These are phyloP conservation scores for Cetoscarus ocellatus DNA, from an alignment of 2,797 vertebrate species.

Conservation along the genomic window DNA sequence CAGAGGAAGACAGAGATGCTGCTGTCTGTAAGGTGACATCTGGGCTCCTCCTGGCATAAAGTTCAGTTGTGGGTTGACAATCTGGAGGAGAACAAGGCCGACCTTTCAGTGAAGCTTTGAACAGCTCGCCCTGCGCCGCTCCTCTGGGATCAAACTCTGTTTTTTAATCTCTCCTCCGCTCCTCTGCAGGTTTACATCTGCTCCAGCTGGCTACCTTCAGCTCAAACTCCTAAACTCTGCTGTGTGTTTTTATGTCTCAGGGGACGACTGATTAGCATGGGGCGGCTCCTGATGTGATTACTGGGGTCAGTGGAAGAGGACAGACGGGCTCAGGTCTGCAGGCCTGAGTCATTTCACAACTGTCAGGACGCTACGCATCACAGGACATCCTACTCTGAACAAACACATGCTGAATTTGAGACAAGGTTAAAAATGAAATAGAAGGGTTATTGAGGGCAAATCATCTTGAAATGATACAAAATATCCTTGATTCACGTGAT, in stretches of 20 bases:
- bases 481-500: no score
- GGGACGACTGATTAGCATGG: constrained; percentile 57
- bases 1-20: constrained; percentile 33
- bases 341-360: constrained; percentile 32
- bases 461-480: not conserved
- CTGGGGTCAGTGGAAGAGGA: constrained; percentile 54
- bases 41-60: constrained; percentile 30
- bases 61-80: constrained; percentile 47
- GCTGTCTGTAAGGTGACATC: constrained; percentile 38
- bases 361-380: constrained; percentile 20
- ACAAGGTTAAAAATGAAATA: not conserved
- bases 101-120: constrained; percentile 38
- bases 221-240: constrained; percentile 23
- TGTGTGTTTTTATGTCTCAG: constrained; percentile 39
- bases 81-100: not conserved
- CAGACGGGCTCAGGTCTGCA: constrained; percentile 28
- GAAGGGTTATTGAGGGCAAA: not conserved
- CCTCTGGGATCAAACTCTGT: constrained; percentile 30
- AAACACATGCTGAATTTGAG: not conserved
- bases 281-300: constrained; percentile 58
- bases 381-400: constrained; percentile 11
- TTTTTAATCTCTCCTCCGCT: constrained; percentile 30
- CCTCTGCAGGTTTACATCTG: constrained; percentile 38
- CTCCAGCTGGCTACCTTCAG: constrained; percentile 16
- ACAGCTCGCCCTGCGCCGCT: constrained; percentile 28